phyloP scores from a whole-genome alignment of 1,140 invertebrate species.

The Manduca sexta region DNA sequence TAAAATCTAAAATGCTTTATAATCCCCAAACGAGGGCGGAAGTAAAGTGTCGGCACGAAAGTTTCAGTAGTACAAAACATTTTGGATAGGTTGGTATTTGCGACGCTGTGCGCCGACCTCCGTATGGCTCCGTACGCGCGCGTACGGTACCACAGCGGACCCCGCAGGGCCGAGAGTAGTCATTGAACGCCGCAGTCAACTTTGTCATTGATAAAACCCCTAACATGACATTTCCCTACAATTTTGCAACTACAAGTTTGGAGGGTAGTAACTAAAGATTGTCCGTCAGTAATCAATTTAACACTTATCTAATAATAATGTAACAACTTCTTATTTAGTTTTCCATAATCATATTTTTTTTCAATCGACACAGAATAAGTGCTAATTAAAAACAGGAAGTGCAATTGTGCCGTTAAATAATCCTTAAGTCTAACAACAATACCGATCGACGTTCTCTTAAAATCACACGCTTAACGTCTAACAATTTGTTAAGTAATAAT shows the following conservation, averaged over 20 bases:
- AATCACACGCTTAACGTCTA: constrained; percentile 73
- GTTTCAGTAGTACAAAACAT: constrained; percentile 53
- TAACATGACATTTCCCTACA: constrained; percentile 66
- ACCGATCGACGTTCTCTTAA: constrained; percentile 70
- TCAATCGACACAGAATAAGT: constrained; percentile 73
- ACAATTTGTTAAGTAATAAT: constrained; percentile 73
- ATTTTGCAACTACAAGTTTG: constrained; percentile 64
- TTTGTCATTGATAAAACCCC: constrained; percentile 72
- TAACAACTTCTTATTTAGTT: constrained; percentile 71
- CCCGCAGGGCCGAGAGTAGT: constrained; percentile 25
- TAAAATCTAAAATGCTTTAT: constrained; percentile 63
- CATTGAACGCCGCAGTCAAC: constrained; percentile 63
- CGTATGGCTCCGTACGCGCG: too few species aligned
- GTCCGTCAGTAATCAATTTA: constrained; percentile 72
- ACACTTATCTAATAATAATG: constrained; percentile 73
- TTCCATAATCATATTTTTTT: constrained; percentile 64
- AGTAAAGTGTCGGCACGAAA: constrained; percentile 34
- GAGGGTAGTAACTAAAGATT: constrained; percentile 70
- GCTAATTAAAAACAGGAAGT: constrained; percentile 73
- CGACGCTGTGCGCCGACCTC: constrained; percentile 43
- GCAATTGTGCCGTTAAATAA: constrained; percentile 71
- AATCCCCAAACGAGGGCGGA: constrained; percentile 48
- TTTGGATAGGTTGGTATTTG: constrained; percentile 48
- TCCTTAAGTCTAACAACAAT: constrained; percentile 71
- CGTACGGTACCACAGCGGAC: constrained; percentile 15